Conservation (phyloP, 2,113 vertebrate genomes). For the Thunnus thynnus region DNA sequence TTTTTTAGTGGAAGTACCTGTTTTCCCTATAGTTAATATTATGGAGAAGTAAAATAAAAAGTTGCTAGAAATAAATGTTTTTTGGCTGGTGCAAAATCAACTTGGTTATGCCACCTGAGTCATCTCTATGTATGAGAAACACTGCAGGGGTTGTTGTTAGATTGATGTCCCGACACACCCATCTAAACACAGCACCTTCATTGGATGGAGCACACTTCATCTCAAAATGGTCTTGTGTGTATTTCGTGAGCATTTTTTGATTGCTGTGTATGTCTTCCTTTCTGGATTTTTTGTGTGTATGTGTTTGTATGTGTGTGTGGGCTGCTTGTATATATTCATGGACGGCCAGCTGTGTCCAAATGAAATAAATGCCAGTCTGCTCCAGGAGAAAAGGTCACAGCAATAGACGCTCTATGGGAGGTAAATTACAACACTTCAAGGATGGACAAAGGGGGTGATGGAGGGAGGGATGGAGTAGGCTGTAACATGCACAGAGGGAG, state of each 20-base stretch:
- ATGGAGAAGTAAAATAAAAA: neutral
- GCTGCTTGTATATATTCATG: conserved; percentile 24
- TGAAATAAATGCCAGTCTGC: conserved; percentile 51
- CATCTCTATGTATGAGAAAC: conserved; percentile 27
- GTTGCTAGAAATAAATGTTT: neutral
- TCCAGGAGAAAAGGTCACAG: conserved; percentile 71
- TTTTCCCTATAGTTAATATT: too few species aligned
- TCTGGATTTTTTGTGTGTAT: neutral
- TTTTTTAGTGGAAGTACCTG: too few species aligned
- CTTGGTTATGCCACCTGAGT: neutral
- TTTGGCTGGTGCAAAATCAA: neutral
- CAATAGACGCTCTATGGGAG: conserved; percentile 49
- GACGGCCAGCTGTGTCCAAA: conserved; percentile 37
- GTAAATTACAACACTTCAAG: conserved; percentile 63
- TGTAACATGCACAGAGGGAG: neutral
- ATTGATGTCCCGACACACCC: conserved; percentile 31
- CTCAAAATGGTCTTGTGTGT: conserved; percentile 7
- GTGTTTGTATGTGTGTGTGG: neutral
- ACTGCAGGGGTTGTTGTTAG: conserved; percentile 8
- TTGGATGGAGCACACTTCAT: conserved; percentile 13
- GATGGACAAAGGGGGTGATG: neutral
- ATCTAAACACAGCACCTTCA: neutral
- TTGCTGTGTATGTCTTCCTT: neutral
- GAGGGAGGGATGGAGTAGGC: neutral
- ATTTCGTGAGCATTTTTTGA: neutral